Base-by-base conservation (phyloP, 1,140 invertebrate genomes). In the Lepidotrigona ventralis region DNA sequence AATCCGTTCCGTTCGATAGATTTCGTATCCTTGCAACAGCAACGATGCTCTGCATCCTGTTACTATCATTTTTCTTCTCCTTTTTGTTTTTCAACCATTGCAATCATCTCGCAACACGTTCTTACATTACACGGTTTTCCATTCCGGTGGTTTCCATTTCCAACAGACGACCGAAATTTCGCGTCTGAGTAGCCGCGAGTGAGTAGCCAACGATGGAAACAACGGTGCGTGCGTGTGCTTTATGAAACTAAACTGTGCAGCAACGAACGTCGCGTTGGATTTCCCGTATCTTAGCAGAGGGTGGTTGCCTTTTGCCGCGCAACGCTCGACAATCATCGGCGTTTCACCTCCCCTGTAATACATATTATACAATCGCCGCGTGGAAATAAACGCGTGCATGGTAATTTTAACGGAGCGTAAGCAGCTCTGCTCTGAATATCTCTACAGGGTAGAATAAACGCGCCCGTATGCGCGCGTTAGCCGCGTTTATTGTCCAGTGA, bases 381-480 rank as follows among this genome's bases (percentile, higher is more conserved):
- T 60, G 64, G 21, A 82, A 83, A 77, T 83, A 58, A 76, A 68
- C 58, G 72, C 53, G 64, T 29, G 4, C 54, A 23, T 12, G 21
- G 39, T 78, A 83, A 83, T 83, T 83, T 78, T 83, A 26, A 54
- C 23, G 21, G 21, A 46, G 26, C 39, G 46, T 83, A 83, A 83
- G 77, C 74, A 70, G 66, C 51, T 76, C 70, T 83, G 54, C 74
- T 83, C 81, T 63, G 64, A 78, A 83, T 83, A 76, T 77, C 81
- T 70, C 81, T 70, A 33, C 26, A 51, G 9, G 11, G 33, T 60
- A 75, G 51, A 77, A 70, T 69, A 76, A n/a, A 82, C 33, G 19
- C 39, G 39, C 54, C 54, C 39, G 73, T 69, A 78, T 77, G 21
- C 51, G 63, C 51, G 39, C 33, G 56, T 60, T 75, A 33, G 21